These are phyloP conservation scores for Lithobates pipiens DNA, from an alignment of 2,797 vertebrate species.

Conservation along the genomic window DNA sequence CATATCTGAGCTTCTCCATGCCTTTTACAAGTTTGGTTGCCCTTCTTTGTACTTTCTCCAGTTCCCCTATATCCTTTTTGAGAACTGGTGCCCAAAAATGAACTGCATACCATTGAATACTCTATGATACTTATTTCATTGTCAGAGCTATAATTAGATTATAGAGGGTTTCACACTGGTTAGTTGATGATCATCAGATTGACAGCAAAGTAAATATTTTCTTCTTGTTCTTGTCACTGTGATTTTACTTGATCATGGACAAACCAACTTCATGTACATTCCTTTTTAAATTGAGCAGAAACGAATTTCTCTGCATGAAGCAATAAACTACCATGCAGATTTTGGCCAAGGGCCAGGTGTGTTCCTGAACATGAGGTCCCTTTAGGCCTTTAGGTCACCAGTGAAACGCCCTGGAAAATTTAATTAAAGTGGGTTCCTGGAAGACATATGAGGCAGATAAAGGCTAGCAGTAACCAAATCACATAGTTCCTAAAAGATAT, in stretches of 20 bases:
- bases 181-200: not conserved
- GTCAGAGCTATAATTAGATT: not conserved
- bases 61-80: too few relatives aligned
- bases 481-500: constrained; percentile 52
- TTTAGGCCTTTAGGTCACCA: constrained; percentile 64
- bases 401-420: constrained; percentile 67
- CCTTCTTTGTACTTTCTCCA: too few relatives aligned
- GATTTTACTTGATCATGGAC: constrained; percentile 11
- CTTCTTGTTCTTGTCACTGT: not conserved
- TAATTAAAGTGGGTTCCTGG: constrained; percentile 69
- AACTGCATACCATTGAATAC: not conserved
- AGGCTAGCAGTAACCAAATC: constrained; percentile 34
- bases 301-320: constrained; percentile 67
- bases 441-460: constrained; percentile 61
- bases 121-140: not conserved
- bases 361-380: constrained; percentile 63
- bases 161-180: not conserved
- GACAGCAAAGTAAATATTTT: not conserved
- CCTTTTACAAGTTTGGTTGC: too few relatives aligned
- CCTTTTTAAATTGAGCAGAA: constrained; percentile 70
- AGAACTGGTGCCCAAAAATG: too few relatives aligned
- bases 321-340: constrained; percentile 68
- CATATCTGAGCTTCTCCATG: too few relatives aligned
- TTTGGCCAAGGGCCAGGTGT: constrained; percentile 59
- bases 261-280: constrained; percentile 63